Percentiles rank a stretch among this genome's conserved stretches.
Conservation (phyloP, 2,888 invertebrate genomes). For the Lepidochrysops patricia region DNA sequence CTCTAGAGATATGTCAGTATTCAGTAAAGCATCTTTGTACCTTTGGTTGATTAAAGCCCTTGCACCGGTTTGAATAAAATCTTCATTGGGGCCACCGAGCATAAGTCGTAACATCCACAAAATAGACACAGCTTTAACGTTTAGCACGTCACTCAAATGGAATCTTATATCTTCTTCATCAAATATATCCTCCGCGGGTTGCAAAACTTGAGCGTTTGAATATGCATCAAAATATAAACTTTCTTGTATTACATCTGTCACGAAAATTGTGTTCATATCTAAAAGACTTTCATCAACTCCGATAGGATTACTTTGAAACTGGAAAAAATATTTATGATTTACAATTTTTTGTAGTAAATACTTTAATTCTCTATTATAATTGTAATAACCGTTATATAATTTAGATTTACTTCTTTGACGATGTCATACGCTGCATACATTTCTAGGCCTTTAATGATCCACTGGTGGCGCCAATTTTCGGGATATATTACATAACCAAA, state of each 20-base stretch:
- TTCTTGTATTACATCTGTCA: conserved; percentile 56
- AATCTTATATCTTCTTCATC: conserved; percentile 39
- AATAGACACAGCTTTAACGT: conserved; percentile 51
- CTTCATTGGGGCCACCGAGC: conserved; percentile 34
- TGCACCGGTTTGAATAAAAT: conserved; percentile 42
- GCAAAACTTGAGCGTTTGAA: conserved; percentile 30
- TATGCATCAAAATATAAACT: conserved; percentile 47
- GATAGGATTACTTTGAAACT: conserved; percentile 29
- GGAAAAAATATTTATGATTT: conserved; percentile 9
- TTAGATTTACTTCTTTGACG: conserved; percentile 49
- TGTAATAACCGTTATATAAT: neutral
- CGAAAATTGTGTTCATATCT: conserved; percentile 51
- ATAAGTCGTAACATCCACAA: conserved; percentile 43
- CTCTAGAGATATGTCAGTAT: neutral
- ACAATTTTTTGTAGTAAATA: neutral
- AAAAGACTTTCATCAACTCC: conserved; percentile 34
- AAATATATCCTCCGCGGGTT: conserved; percentile 34
- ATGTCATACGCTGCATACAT: conserved; percentile 76
- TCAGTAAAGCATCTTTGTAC: conserved; percentile 30
- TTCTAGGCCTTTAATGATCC: conserved; percentile 75
- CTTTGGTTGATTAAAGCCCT: conserved; percentile 36
- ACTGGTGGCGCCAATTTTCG: conserved; percentile 76
- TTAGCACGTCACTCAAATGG: conserved; percentile 39
- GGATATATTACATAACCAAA: conserved; percentile 77
- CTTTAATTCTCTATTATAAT: neutral